These are phyloP conservation scores for Parazoanthus swiftii DNA, from an alignment of 92 coral and sea anemone genomes.

Conservation along the genomic window DNA sequence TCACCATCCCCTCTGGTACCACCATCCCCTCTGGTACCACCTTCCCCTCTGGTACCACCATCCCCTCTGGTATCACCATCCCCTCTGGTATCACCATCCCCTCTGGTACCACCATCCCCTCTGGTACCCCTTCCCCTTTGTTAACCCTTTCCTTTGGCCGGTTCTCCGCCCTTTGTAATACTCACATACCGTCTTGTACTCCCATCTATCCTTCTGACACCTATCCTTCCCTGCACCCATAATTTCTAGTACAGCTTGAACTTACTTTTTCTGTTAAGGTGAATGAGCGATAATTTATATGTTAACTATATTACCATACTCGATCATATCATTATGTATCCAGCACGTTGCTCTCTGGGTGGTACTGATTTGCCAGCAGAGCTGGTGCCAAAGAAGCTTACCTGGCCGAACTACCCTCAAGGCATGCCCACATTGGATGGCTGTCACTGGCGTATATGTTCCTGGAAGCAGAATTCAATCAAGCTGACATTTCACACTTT, in stretches of 20 bases:
- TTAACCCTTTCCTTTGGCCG: not conserved
- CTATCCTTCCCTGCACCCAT: not conserved
- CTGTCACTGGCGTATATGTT: not conserved
- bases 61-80: not conserved
- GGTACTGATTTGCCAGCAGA: not conserved
- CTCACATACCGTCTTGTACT: not conserved
- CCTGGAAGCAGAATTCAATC: not conserved
- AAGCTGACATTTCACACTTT: slow-evolving; percentile 16
- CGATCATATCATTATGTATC: not conserved
- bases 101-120: not conserved
- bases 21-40: not conserved
- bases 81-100: not conserved
- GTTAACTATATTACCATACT: not conserved
- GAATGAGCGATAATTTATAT: too few relatives aligned
- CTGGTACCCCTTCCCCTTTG: not conserved
- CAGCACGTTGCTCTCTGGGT: not conserved
- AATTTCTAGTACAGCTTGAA: not conserved
- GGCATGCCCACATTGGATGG: too few relatives aligned
- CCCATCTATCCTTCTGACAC: too few relatives aligned
- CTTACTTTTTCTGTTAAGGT: too few relatives aligned
- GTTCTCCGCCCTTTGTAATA: not conserved
- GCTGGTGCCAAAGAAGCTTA: slow-evolving; percentile 11
- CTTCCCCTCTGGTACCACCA: not conserved
- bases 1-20: not conserved
- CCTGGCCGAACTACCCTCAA: slow-evolving; percentile 3